phyloP scores from a whole-genome alignment of 2,888 invertebrate genomes.

The Trypoxylon attenuatum region DNA sequence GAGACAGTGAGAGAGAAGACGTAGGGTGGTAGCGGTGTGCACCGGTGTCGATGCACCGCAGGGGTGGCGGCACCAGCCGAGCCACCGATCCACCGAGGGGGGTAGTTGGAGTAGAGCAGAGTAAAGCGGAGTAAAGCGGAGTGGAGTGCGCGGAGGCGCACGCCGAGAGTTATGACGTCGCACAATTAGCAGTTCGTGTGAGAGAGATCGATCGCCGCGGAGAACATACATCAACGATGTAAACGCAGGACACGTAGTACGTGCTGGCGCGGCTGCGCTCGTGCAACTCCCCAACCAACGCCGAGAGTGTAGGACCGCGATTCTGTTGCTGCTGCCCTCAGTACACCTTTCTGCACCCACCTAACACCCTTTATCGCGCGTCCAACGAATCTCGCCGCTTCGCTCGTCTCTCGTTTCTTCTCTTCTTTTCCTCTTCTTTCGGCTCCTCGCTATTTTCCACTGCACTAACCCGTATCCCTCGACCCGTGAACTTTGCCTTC shows the following conservation, averaged over 20 bases:
- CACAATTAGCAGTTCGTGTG: constrained; percentile 75
- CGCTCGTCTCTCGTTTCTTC: constrained; percentile 12
- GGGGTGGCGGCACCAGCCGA: constrained; percentile 42
- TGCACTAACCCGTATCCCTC: neutral
- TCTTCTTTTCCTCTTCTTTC: neutral
- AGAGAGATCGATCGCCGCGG: constrained; percentile 74
- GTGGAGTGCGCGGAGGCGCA: constrained; percentile 36
- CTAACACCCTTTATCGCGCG: no score
- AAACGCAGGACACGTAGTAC: constrained; percentile 65
- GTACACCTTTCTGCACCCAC: no score
- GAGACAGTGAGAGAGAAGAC: no score
- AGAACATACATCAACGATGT: constrained; percentile 73
- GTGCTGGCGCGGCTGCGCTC: constrained; percentile 39
- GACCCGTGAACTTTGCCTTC: neutral
- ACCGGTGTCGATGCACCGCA: constrained; percentile 26
- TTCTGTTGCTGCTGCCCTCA: neutral
- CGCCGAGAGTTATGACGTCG: constrained; percentile 73
- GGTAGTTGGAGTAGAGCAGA: neutral
- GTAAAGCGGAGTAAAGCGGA: neutral
- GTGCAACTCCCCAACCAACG: constrained; percentile 37
- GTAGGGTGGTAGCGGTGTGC: constrained; percentile 21
- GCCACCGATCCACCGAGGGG: neutral
- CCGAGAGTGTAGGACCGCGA: no score
- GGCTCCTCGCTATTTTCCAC: neutral
- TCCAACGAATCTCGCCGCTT: constrained; percentile 61